These are phyloP conservation scores for Adelphocoris suturalis DNA, from an alignment of 2,888 invertebrate species.

Conservation along the genomic window DNA sequence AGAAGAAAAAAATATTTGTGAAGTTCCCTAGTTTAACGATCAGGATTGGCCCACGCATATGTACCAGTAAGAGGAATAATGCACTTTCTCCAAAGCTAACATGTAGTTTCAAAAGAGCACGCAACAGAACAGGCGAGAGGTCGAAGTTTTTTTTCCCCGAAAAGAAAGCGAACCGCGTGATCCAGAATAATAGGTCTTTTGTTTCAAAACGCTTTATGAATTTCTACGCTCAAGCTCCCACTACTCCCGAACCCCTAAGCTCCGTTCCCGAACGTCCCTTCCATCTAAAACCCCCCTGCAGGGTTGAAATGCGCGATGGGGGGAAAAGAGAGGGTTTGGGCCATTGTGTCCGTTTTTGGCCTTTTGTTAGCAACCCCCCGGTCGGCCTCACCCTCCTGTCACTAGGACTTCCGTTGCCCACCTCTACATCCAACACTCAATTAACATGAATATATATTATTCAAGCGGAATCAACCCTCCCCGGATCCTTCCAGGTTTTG, in stretches of 20 bases:
- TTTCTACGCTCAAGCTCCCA: constrained; percentile 71
- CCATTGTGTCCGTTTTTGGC: constrained; percentile 67
- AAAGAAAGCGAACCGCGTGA: constrained; percentile 71
- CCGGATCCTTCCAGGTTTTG: constrained; percentile 54
- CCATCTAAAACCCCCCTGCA: constrained; percentile 41
- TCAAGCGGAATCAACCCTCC: constrained; percentile 72
- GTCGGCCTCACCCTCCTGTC: constrained; percentile 27
- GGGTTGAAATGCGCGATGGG: not conserved
- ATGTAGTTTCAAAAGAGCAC: too few species aligned
- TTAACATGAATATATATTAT: constrained; percentile 74
- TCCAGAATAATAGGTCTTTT: constrained; percentile 75
- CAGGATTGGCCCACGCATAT: too few species aligned
- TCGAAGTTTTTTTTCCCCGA: constrained; percentile 60
- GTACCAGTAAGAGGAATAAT: too few species aligned
- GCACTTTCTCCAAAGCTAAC: too few species aligned
- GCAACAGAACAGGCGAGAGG: constrained; percentile 51
- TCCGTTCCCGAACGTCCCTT: constrained; percentile 35
- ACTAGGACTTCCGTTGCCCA: constrained; percentile 35
- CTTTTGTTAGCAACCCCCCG: constrained; percentile 55
- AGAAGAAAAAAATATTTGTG: too few species aligned
- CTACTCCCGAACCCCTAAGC: constrained; percentile 14
- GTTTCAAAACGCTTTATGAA: constrained; percentile 74
- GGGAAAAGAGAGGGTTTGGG: constrained; percentile 2
- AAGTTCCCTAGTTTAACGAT: too few species aligned
- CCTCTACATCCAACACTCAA: constrained; percentile 71